These are phyloP conservation scores for Rhinogobius similis DNA, from an alignment of 2,113 vertebrate genomes.

Conservation along the genomic window DNA sequence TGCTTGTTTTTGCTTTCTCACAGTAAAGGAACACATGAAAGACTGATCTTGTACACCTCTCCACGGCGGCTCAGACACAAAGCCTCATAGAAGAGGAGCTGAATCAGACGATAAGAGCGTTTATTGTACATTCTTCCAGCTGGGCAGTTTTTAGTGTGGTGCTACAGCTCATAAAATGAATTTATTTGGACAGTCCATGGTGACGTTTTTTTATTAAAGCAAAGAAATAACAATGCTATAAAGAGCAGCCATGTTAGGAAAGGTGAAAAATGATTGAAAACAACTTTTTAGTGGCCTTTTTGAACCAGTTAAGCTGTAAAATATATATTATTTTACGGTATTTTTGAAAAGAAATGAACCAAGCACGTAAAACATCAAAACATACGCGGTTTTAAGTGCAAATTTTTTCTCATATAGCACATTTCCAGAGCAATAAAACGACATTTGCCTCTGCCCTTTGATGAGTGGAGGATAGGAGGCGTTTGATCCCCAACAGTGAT, in stretches of 20 bases:
- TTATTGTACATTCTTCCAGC: not conserved
- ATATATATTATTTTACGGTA: too few relatives aligned
- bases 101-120: not conserved
- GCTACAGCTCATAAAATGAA: not conserved
- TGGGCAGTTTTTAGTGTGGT: not conserved
- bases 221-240: not conserved
- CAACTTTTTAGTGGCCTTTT: too few relatives aligned
- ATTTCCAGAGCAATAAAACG: not conserved
- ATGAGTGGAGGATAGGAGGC: not conserved
- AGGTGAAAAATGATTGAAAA: not conserved
- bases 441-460: constrained; percentile 2
- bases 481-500: not conserved
- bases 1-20: constrained; percentile 10
- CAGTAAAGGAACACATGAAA: constrained; percentile 33
- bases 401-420: not conserved
- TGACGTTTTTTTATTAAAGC: not conserved
- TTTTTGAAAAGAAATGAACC: too few relatives aligned
- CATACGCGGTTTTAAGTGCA: not conserved
- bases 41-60: constrained; percentile 4
- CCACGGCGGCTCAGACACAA: constrained; percentile 14
- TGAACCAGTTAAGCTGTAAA: too few relatives aligned
- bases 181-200: not conserved
- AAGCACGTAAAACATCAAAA: too few relatives aligned
- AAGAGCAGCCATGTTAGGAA: not conserved
- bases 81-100: constrained; percentile 8